Percentiles rank a stretch among this genome's conserved stretches.
Conservation (phyloP, 2,113 vertebrate species). For the Nymphicus hollandicus region DNA sequence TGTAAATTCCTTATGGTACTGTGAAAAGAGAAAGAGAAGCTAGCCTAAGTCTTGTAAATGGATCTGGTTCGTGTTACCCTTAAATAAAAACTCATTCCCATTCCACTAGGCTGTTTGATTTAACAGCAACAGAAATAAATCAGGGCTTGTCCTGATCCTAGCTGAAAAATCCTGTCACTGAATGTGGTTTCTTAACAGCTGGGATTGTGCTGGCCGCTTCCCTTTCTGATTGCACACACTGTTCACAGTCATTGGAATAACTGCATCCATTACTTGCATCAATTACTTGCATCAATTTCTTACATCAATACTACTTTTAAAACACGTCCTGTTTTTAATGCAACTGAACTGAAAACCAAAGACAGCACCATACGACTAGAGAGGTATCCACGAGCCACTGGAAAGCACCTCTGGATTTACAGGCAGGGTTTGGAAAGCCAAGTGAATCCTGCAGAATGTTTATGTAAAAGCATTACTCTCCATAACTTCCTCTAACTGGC, state of each 20-base stretch:
- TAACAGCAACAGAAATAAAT: background rate
- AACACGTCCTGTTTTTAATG: background rate
- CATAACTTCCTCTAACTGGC: slow-evolving; percentile 32
- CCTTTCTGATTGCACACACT: background rate
- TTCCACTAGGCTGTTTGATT: background rate
- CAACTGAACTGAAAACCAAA: background rate
- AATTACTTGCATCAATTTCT: background rate
- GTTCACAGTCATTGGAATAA: background rate
- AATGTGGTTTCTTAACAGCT: background rate
- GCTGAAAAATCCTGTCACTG: background rate
- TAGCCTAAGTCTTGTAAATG: background rate
- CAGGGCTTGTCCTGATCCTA: background rate
- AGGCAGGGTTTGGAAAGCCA: slow-evolving; percentile 6
- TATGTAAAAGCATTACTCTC: background rate
- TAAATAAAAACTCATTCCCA: background rate
- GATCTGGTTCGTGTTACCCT: background rate
- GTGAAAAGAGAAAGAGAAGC: background rate
- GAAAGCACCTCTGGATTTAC: background rate
- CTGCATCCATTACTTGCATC: background rate
- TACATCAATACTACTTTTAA: background rate
- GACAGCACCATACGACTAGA: background rate
- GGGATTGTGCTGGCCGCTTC: background rate
- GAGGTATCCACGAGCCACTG: background rate
- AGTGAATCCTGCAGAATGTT: slow-evolving; percentile 16
- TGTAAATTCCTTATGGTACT: background rate